phyloP scores from a whole-genome alignment of 2,113 vertebrate genomes.

The Strigops habroptila region DNA sequence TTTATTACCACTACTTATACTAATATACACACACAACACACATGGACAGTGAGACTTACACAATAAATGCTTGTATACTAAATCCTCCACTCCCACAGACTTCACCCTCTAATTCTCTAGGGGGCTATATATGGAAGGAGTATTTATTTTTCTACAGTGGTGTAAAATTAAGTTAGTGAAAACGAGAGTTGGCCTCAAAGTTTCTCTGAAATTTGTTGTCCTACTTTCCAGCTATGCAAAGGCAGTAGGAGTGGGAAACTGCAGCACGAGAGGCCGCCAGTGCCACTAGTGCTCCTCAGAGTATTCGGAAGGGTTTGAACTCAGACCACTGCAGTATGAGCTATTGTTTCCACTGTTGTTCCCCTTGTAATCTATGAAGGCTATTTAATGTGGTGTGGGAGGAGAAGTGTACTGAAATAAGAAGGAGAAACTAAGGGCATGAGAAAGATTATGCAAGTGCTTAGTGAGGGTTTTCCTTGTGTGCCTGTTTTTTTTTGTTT shows the following conservation, averaged over 20 bases:
- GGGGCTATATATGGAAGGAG: background rate
- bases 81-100: background rate
- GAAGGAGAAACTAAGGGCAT: constrained; percentile 27
- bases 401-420: background rate
- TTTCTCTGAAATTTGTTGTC: background rate
- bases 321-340: background rate
- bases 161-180: background rate
- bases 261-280: background rate
- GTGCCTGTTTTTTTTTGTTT: background rate
- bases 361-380: background rate
- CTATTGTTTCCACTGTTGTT: constrained; percentile 25
- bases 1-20: background rate
- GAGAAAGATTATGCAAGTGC: constrained; percentile 30
- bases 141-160: background rate
- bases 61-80: background rate
- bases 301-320: background rate
- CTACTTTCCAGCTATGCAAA: background rate
- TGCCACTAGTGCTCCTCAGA: background rate
- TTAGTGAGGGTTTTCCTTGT: background rate
- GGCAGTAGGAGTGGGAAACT: constrained; percentile 45
- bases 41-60: background rate
- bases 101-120: background rate
- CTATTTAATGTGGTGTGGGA: constrained; percentile 9
- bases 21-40: background rate
- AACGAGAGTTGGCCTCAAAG: background rate